Base-by-base conservation (phyloP, 2,888 invertebrate species). In the Timema podura region DNA sequence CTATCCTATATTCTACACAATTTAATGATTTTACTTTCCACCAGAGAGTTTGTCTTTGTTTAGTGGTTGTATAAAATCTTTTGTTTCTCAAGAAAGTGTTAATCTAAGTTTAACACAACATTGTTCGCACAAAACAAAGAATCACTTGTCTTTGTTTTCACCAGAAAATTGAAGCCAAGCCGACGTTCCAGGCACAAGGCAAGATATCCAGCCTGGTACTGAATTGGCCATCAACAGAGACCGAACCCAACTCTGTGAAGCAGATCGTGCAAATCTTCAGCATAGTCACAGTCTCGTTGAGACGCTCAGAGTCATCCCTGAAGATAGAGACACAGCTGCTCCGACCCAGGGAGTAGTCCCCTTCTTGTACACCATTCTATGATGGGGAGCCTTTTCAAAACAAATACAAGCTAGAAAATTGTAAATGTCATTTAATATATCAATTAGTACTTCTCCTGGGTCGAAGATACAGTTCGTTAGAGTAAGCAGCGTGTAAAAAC, bases 211-310 rank as follows among this genome's bases (percentile, higher is more conserved):
- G 61, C 16, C 67, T 70, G 61, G 70, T 67, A 10, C 68, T 72
- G n/a, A 59, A 61, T 44, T 72, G 72, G 72, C n/a, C 48, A 13
- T 64, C 67, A 51, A 67, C 64, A 13, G 45, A 57, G 3, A 47
- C 15, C 0, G 13, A 44, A 6, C 69, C 67, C 11, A 47, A 16
- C n/a, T 45, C 64, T n/a, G 61, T 67, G n/a, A 51, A 48, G 16
- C 70, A 71, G 48, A 65, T 69, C 3, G 61, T 72, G 49, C 68
- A 72, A 47, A 67, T 72, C n/a, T 72, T 72, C 69, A 70, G 66
- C 64, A 69, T 72, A 10, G 69, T 72, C 7, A 72, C 70, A 45
- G 67, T 72, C 16, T 47, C 68, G 8, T 48, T 72, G 13, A 48
- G 49, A 5, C 67, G 69, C 46, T 61, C 67, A 11, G 10, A 48